A percentile compares a stretch with the other conserved stretches of the same genome.
Conservation (phyloP, 2,888 invertebrate genomes). For the Drosophila robusta region DNA sequence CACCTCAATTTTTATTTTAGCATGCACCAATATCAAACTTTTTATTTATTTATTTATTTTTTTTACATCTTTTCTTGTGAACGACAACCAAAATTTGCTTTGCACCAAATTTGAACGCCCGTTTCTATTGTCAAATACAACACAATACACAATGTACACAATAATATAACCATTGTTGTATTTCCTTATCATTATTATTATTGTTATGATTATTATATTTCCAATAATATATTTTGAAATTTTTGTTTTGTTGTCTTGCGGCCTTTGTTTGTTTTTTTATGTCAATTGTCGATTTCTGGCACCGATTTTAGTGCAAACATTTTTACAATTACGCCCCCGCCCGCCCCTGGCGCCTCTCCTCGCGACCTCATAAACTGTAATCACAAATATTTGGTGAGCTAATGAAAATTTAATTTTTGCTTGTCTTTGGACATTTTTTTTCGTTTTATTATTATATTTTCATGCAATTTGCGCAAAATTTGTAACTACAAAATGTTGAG, state of each 20-base stretch:
- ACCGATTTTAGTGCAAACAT: slow-evolving; percentile 24
- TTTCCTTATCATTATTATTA: slow-evolving; percentile 39
- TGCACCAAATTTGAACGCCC: slow-evolving; percentile 46
- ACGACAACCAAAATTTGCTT: slow-evolving; percentile 35
- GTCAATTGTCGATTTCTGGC: slow-evolving; percentile 34
- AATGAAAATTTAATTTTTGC: slow-evolving; percentile 44
- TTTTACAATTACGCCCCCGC: slow-evolving; percentile 24
- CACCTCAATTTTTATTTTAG: slow-evolving; percentile 6
- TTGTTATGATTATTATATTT: slow-evolving; percentile 36
- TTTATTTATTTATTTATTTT: slow-evolving; percentile 2
- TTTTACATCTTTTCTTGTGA: slow-evolving; percentile 13
- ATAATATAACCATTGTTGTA: slow-evolving; percentile 28
- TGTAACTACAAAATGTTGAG: slow-evolving; percentile 38
- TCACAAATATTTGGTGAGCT: slow-evolving; percentile 63
- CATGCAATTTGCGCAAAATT: slow-evolving; percentile 29
- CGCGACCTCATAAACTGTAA: slow-evolving; percentile 34
- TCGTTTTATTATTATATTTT: slow-evolving; percentile 9
- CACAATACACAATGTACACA: slow-evolving; percentile 35
- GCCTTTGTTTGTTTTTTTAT: slow-evolving; percentile 39
- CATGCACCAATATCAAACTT: neutral
- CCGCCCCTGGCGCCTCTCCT: neutral
- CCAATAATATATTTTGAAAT: slow-evolving; percentile 43
- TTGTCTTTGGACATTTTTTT: slow-evolving; percentile 13
- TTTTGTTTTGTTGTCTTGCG: slow-evolving; percentile 25
- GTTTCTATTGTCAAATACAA: slow-evolving; percentile 42